Base-by-base conservation (phyloP, 2,888 invertebrate species). In the Sesia apiformis region DNA sequence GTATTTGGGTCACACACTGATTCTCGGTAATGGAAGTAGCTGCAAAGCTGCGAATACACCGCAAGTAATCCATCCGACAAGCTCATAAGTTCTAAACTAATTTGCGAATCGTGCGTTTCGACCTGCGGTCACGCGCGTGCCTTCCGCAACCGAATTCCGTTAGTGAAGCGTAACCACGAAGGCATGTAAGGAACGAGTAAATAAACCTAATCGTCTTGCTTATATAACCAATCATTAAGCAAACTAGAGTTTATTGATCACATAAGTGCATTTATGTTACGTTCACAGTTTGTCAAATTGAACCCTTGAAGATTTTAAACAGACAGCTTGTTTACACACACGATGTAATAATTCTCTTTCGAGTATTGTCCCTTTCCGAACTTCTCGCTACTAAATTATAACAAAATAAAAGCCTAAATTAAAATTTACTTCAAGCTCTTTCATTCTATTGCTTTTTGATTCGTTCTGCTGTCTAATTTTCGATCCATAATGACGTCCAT, bases 1-100 rank as follows among this genome's bases (percentile, higher is more conserved):
- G 66, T 78, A 87, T 86, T 83, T 81, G 70, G 86, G 87, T 84
- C 84, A 84, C 79, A 84, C 78, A 76, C 78, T 73, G 77, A 70
- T 79, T 79, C 74, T 76, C 63, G 61, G 79, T 84, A 83, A 86
- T 83, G 74, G 75, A 79, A 72, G 68, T 76, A 73, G 60, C 72
- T 73, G 71, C 75, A 70, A 71, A 78, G 68, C 68, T 68, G 72
- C 62, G 57, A 70, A 69, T 75, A 76, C 72, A 85, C 87, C 84
- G 75, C 84, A 86, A 82, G 81, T 74, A 79, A 84, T 85, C 76
- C 74, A 84, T 85, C 76, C 74, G 68, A 70, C 70, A 67, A 70
- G 69, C 66, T 66, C 74, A 69, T 76, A 40, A 78, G 75, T 73
- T 76, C 65, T 71, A 74, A 69, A 69, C 78, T 87, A 84, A 88